Evolutionary conservation across 2,797 vertebrate species (phyloP).

Genomic region (Anguilla anguilla): DNA sequence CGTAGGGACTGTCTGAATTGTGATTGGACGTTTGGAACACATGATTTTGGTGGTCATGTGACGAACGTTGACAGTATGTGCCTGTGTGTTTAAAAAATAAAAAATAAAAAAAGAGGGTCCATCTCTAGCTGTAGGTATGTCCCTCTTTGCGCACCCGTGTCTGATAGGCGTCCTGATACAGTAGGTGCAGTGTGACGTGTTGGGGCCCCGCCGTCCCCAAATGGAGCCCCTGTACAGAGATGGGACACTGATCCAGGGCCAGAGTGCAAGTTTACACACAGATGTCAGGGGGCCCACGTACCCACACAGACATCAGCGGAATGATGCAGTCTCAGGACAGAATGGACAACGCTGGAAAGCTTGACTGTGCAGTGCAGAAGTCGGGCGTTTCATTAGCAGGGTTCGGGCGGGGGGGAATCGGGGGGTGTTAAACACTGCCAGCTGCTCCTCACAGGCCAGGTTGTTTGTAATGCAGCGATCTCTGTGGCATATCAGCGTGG

Average conservation of each 20-base stretch:
- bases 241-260: too few species aligned
- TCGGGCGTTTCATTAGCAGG: not conserved
- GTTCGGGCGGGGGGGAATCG: not conserved
- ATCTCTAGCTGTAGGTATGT: not conserved
- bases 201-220: not conserved
- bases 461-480: not conserved
- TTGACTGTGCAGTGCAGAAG: not conserved
- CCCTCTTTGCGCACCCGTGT: not conserved
- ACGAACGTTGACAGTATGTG: not conserved
- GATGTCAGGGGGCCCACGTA: not conserved
- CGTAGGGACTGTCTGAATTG: not conserved
- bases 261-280: too few species aligned
- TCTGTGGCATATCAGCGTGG: not conserved
- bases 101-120: too few species aligned
- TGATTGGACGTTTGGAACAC: not conserved
- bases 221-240: not conserved
- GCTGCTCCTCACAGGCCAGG: not conserved
- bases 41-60: not conserved
- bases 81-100: not conserved
- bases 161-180: not conserved
- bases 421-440: not conserved
- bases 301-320: not conserved
- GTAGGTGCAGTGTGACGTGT: not conserved
- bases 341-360: not conserved
- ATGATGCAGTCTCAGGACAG: not conserved